Percentiles rank a stretch among this genome's conserved stretches.
These are phyloP conservation scores for Drosophila erecta DNA, from an alignment of 1,140 invertebrate genomes.

Conservation along the genomic window DNA sequence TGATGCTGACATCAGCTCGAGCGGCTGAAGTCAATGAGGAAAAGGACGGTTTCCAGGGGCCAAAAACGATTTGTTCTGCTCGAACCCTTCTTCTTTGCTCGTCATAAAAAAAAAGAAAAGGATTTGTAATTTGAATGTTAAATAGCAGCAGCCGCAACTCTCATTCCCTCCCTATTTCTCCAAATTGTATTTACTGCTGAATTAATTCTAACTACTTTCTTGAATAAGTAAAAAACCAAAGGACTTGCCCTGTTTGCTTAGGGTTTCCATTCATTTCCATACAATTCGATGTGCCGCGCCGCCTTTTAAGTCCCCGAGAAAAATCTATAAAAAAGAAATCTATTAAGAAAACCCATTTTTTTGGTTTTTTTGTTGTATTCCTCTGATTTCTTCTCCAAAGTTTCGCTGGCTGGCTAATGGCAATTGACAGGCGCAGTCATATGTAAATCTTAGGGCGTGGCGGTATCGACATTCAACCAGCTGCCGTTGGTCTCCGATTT, in stretches of 20 bases:
- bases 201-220: constrained; percentile 74
- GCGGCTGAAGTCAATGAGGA: constrained; percentile 71
- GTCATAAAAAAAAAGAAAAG: constrained; percentile 43
- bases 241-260: constrained; percentile 71
- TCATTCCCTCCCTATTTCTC: constrained; percentile 21
- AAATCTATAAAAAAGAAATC: constrained; percentile 43
- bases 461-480: constrained; percentile 25
- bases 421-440: constrained; percentile 78
- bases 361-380: constrained; percentile 1
- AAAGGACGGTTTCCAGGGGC: constrained; percentile 1
- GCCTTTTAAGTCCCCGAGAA: constrained; percentile 46
- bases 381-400: constrained; percentile 33
- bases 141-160: constrained; percentile 56
- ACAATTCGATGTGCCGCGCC: constrained; percentile 32
- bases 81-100: constrained; percentile 21
- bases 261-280: constrained; percentile 60
- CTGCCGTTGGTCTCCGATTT: constrained; percentile 48
- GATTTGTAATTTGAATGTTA: constrained; percentile 83
- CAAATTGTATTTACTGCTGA: constrained; percentile 80
- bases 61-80: constrained; percentile 57
- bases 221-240: constrained; percentile 14
- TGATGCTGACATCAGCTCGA: constrained; percentile 48
- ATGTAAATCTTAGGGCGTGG: constrained; percentile 66
- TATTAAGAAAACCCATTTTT: constrained; percentile 65
- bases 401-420: constrained; percentile 56